phyloP scores from a whole-genome alignment of 2,113 vertebrate genomes.

The Desmodus rotundus region DNA sequence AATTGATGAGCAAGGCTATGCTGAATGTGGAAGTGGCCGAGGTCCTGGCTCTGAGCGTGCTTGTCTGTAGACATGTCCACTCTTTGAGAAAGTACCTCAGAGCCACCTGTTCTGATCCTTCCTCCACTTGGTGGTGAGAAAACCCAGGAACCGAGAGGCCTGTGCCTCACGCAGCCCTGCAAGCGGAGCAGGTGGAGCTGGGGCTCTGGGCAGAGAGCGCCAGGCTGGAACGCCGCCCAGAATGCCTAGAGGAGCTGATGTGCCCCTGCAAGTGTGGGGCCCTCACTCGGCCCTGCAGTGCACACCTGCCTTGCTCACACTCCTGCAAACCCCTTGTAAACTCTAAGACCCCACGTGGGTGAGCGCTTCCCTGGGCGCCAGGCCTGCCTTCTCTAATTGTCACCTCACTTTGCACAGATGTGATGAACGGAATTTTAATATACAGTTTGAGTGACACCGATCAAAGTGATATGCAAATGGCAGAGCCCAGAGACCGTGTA shows the following conservation, averaged over 20 bases:
- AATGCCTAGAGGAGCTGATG: not conserved
- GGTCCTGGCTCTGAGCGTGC: fast-evolving
- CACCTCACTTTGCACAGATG: not conserved
- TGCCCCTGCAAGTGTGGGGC: fast-evolving
- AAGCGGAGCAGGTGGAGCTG: fast-evolving
- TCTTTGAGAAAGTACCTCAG: not conserved
- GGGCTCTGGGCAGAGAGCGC: not conserved
- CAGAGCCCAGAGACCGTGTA: fast-evolving
- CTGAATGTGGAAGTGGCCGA: not conserved
- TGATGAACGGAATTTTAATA: slow-evolving; percentile 12
- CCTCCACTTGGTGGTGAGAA: not conserved
- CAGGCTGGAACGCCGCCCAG: not conserved
- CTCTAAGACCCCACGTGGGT: not conserved
- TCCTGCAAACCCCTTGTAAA: not conserved
- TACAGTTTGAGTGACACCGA: slow-evolving; percentile 8
- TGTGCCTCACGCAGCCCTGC: fast-evolving
- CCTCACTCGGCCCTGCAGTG: not conserved
- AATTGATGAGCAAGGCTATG: not conserved
- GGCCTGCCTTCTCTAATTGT: slow-evolving; percentile 35
- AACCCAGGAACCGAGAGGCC: not conserved
- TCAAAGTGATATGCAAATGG: not conserved
- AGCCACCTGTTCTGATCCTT: not conserved
- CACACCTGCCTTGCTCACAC: not conserved
- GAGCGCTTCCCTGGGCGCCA: not conserved
- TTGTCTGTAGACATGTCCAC: fast-evolving